These are phyloP conservation scores for Bedellia somnulentella DNA, from an alignment of 2,888 invertebrate species.

Conservation along the genomic window DNA sequence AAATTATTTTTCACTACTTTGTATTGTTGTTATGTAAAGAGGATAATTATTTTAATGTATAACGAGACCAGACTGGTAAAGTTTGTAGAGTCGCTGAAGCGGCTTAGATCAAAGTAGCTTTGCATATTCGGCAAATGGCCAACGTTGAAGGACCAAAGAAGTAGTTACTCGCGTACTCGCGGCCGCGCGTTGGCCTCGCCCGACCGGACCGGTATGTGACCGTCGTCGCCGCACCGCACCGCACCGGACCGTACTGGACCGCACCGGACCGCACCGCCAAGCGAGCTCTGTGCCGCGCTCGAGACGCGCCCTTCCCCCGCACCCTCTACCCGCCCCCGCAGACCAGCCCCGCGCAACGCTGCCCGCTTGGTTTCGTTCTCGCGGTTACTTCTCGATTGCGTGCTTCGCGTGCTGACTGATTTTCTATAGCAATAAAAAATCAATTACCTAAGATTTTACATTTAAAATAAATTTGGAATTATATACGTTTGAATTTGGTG, in stretches of 20 bases:
- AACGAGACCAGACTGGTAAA: conserved; percentile 63
- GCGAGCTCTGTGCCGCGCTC: conserved; percentile 1
- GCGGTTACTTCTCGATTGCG: conserved; percentile 64
- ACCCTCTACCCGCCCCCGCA: conserved; percentile 18
- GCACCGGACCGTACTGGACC: conserved; percentile 17
- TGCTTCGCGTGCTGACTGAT: conserved; percentile 65
- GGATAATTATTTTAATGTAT: conserved; percentile 62
- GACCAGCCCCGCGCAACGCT: conserved; percentile 34
- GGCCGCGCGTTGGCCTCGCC: conserved; percentile 58
- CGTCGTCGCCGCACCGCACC: conserved; percentile 17
- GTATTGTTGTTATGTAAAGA: conserved; percentile 46
- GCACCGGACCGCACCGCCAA: conserved; percentile 15
- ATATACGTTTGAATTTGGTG: conserved; percentile 63
- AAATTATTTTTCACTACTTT: conserved; percentile 59
- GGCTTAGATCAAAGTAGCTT: conserved; percentile 60
- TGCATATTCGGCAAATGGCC: conserved; percentile 60
- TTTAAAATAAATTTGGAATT: conserved; percentile 61
- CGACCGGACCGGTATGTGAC: conserved; percentile 33
- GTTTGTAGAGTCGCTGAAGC: conserved; percentile 60
- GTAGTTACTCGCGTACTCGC: conserved; percentile 59
- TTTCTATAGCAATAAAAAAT: conserved; percentile 64
- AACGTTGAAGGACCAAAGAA: conserved; percentile 61
- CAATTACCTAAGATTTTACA: conserved; percentile 65
- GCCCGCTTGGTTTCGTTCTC: conserved; percentile 59
- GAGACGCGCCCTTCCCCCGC: conserved; percentile 18